Evolutionary conservation across 2,888 invertebrate genomes (phyloP).

Genomic region (Hyles lineata): DNA sequence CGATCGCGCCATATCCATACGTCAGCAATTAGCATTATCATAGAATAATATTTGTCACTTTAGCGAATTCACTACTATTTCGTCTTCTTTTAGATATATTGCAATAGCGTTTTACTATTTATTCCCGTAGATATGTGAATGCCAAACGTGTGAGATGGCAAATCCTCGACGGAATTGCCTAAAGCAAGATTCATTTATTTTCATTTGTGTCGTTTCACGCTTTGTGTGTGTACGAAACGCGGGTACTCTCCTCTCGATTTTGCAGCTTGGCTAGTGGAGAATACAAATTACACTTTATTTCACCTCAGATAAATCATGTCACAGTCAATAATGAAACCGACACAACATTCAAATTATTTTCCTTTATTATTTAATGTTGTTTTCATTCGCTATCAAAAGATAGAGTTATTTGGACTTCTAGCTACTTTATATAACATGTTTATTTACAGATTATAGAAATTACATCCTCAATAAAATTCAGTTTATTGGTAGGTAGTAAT

Average conservation of each 20-base stretch:
- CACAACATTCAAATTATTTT: background rate
- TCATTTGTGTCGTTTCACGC: constrained; percentile 58
- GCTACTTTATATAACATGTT: too few species aligned
- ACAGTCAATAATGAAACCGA: background rate
- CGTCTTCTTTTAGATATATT: background rate
- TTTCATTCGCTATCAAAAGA: too few species aligned
- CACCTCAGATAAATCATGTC: constrained; percentile 15
- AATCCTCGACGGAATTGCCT: constrained; percentile 5
- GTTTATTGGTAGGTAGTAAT: too few species aligned
- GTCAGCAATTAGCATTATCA: too few species aligned
- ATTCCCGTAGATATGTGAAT: background rate
- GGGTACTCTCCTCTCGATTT: constrained; percentile 40
- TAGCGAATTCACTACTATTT: too few species aligned
- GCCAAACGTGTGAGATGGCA: background rate
- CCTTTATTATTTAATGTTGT: background rate
- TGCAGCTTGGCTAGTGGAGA: constrained; percentile 45
- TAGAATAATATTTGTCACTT: too few species aligned
- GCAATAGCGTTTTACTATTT: background rate
- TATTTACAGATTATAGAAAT: too few species aligned
- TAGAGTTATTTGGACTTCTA: too few species aligned
- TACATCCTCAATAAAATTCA: too few species aligned
- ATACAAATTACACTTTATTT: constrained; percentile 58
- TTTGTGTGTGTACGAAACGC: constrained; percentile 43
- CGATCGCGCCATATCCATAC: too few species aligned
- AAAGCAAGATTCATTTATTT: constrained; percentile 59